phyloP scores from a whole-genome alignment of 2,888 invertebrate species.

The Scrobipalpa costella region DNA sequence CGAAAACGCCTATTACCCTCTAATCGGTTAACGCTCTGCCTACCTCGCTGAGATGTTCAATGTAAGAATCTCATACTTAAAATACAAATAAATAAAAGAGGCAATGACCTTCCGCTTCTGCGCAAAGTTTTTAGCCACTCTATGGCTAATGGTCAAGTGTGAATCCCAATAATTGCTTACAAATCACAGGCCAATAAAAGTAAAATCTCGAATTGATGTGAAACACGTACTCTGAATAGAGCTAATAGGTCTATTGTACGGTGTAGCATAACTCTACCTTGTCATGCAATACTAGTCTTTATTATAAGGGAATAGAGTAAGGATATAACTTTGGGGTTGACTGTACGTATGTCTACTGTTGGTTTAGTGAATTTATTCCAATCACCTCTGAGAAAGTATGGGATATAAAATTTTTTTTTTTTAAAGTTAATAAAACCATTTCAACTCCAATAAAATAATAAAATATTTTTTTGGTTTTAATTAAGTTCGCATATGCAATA shows the following conservation, averaged over 20 bases:
- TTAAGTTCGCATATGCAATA: no score
- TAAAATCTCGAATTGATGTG: conserved; percentile 24
- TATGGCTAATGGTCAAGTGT: conserved; percentile 25
- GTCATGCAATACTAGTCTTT: not conserved
- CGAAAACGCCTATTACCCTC: no score
- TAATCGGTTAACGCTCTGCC: no score
- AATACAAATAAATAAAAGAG: no score
- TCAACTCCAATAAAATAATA: no score
- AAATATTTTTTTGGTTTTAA: no score
- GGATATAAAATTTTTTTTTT: not conserved
- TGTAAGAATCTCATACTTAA: no score
- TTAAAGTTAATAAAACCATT: no score
- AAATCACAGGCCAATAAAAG: conserved; percentile 32
- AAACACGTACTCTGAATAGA: conserved; percentile 24
- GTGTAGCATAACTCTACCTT: not conserved
- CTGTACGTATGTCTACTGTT: not conserved
- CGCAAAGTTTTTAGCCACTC: conserved; percentile 17
- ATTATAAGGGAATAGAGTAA: conserved; percentile 11
- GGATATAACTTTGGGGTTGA: not conserved
- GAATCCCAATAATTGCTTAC: conserved; percentile 31
- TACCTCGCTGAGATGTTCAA: no score
- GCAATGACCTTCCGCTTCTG: not conserved
- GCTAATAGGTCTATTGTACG: not conserved
- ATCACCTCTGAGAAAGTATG: conserved; percentile 11
- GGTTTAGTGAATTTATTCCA: conserved; percentile 16